Evolutionary conservation across 1,140 invertebrate species (phyloP), one percentile per base, ranked within the genome.

Genomic region (Nasonia vitripennis): DNA sequence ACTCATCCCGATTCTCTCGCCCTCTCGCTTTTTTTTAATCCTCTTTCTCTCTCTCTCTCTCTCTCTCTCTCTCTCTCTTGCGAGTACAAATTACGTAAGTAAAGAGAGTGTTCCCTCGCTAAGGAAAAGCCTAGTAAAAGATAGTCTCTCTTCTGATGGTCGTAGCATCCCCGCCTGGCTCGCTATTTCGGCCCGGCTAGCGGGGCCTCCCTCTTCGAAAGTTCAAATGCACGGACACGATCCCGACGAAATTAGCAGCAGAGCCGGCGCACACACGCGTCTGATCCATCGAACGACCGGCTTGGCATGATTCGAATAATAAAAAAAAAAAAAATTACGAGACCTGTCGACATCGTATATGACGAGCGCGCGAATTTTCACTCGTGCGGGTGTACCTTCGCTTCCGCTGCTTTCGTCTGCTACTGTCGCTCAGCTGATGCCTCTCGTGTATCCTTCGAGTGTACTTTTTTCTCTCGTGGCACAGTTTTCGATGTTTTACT

Each of bases 281-380:
- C 88, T 27, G 87, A 90, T 89, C 87, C 87, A 86, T 89, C 85
- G 88, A 89, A 89, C 89, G 88, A 86, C 84, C 88, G 68, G 68
- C 68, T 34, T 27, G 68, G 68, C 68, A 71, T 20, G 55, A 62
- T 62, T 20, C 14, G n/a, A n/a, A n/a, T 51, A 17, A 45, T 17
- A 62, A 17, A n/a, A 5, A 62, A 62, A 20, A 20, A 55, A 3
- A 55, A n/a, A n/a, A 62, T n/a, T 7, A 0, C 6, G 14, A 62
- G 17, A 62, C 55, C 17, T 62, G 55, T 62, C 55, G 17, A 55
- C 51, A 55, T 51, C 9, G 48, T 51, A 11, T 51, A 51, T 51
- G 14, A 14, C 45, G 45, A 48, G 45, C 45, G 48, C 48, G 48
- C 12, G 12, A 51, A 51, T 51, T 51, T 51, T 51, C 48, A 51